A percentile compares a stretch with the other conserved stretches of the same genome.
Conservation (phyloP, 2,888 invertebrate genomes). For the Acronicta aceris region DNA sequence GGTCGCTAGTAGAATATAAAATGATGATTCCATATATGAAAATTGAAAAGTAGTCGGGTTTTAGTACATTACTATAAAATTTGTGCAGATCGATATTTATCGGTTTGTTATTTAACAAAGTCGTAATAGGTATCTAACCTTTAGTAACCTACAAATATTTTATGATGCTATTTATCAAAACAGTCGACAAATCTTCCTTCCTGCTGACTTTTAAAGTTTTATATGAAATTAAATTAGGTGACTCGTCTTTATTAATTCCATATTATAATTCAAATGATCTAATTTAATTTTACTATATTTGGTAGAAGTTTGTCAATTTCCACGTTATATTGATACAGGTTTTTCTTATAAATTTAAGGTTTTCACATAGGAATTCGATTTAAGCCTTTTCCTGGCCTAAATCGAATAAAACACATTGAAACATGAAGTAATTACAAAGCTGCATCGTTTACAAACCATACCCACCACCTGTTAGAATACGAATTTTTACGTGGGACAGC, state of each 20-base stretch:
- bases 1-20: too few relatives aligned
- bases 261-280: constrained; percentile 19
- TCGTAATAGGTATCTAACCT: background rate
- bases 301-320: background rate
- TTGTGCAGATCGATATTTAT: background rate
- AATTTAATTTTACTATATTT: constrained; percentile 16
- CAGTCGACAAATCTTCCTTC: constrained; percentile 30
- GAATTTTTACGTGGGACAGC: too few relatives aligned
- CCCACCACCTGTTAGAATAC: too few relatives aligned
- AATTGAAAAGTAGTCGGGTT: background rate
- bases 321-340: background rate
- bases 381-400: background rate
- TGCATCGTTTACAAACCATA: too few relatives aligned
- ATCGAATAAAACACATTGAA: background rate
- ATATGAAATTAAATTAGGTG: constrained; percentile 21
- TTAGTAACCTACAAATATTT: background rate
- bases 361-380: too few relatives aligned
- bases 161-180: constrained; percentile 3
- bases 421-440: too few relatives aligned
- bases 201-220: constrained; percentile 43
- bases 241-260: constrained; percentile 7
- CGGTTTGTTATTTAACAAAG: background rate
- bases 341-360: background rate
- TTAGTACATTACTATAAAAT: background rate
- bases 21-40: background rate